A percentile compares a stretch with the other conserved stretches of the same genome.
Conservation (phyloP, 2,797 vertebrate genomes). For the Holocentrus rufus region DNA sequence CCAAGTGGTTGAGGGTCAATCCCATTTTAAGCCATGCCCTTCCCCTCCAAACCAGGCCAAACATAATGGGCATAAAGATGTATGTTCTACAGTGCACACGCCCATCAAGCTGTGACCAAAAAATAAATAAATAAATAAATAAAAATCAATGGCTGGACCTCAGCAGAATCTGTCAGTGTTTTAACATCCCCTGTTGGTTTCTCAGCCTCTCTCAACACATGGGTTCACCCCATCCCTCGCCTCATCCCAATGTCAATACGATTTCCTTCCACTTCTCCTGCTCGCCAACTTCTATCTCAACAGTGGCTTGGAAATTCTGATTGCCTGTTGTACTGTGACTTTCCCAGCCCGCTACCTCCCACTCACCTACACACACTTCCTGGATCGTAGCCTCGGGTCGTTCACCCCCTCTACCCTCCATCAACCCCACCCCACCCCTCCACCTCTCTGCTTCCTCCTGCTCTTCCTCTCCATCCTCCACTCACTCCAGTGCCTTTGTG, state of each 20-base stretch:
- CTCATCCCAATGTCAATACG: slow-evolving; percentile 81
- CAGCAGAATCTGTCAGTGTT: slow-evolving; percentile 77
- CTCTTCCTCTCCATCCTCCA: slow-evolving; percentile 74
- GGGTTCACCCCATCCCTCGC: slow-evolving; percentile 75
- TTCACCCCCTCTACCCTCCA: slow-evolving; percentile 36
- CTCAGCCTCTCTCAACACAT: slow-evolving; percentile 69
- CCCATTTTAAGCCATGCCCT: too few relatives aligned
- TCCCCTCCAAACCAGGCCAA: background rate
- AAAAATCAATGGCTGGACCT: slow-evolving; percentile 76
- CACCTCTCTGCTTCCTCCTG: slow-evolving; percentile 53
- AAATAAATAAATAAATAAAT: slow-evolving; percentile 56
- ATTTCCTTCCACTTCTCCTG: slow-evolving; percentile 86
- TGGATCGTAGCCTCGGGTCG: slow-evolving; percentile 67
- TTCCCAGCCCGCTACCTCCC: slow-evolving; percentile 71
- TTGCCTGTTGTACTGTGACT: slow-evolving; percentile 80
- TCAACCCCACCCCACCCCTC: slow-evolving; percentile 20
- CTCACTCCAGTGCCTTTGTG: slow-evolving; percentile 79
- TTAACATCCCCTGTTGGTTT: slow-evolving; percentile 72
- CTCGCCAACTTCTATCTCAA: slow-evolving; percentile 80
- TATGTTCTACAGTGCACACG: slow-evolving; percentile 22
- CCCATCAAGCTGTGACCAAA: slow-evolving; percentile 39
- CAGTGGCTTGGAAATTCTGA: slow-evolving; percentile 81
- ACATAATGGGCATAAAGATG: slow-evolving; percentile 4
- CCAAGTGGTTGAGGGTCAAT: too few relatives aligned
- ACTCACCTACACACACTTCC: slow-evolving; percentile 62